Base-by-base conservation (phyloP, 2,888 invertebrate genomes). In the Hirtodrosophila trivittata region DNA sequence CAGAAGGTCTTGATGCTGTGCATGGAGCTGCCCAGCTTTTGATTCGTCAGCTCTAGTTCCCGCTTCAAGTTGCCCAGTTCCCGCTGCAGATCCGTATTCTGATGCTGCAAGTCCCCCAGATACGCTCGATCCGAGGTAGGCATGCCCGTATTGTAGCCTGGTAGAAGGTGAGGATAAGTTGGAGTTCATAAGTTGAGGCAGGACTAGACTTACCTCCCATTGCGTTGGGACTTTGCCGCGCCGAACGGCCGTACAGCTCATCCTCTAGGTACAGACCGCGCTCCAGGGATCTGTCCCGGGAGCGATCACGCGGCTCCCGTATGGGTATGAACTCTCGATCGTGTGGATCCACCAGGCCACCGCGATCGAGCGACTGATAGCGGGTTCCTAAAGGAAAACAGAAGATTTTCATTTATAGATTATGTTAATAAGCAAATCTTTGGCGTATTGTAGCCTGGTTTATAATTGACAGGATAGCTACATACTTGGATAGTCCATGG, bases 1-100 rank as follows among this genome's bases (percentile, higher is more conserved):
- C 99, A 99, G 92, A 99, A 99, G 54, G 98, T 99, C 93, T 99
- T 99, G 91, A 99, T 99, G 92, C 98, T 98, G 92, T 99, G 98
- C 98, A 99, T 99, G 88, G 97, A 97, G 89, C 98, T 98, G 91
- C 97, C 97, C 86, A 99, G 93, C 92, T 99, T 99, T 92, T 98
- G 98, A 91, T 98, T 98, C 76, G 98, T 97, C 89, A 97, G 93
- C 92, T 98, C 98, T 88, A 98, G 93, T 90, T 98, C 98, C 90
- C 97, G 97, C 92, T 97, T 97, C 77, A 97, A 93, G 90, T 96
- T 96, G 18, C 94, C 95, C 89, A 98, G 93, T 91, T 98, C 98
- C 72, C 97, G 93, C 89, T 98, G 98, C 80, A 98, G 93, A 91
- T 98, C 98, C 88, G 96, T 95, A 91, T 98, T 97, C 92, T 98